These are phyloP conservation scores for Seriola dumerili DNA, from an alignment of 2,113 vertebrate genomes.

Conservation along the genomic window DNA sequence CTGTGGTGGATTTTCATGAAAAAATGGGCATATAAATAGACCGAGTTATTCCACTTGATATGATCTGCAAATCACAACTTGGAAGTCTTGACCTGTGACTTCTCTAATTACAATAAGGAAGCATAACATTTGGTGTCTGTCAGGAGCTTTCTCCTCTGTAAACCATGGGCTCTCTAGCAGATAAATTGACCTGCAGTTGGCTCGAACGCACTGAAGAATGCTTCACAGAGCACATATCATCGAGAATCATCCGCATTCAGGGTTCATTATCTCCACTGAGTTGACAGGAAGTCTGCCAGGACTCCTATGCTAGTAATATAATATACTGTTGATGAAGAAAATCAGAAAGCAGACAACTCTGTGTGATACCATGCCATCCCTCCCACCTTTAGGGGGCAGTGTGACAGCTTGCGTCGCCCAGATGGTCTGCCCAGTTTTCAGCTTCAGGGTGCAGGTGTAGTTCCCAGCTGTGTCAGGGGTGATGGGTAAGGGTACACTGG, in stretches of 20 bases:
- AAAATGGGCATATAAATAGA: background rate
- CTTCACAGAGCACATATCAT: slow-evolving; percentile 52
- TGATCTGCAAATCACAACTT: slow-evolving; percentile 16
- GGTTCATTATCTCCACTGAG: slow-evolving; percentile 56
- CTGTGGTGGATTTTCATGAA: background rate
- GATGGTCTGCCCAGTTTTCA: slow-evolving; percentile 71
- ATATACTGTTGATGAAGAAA: slow-evolving; percentile 14
- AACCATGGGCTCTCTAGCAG: slow-evolving; percentile 37
- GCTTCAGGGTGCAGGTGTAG: slow-evolving; percentile 80
- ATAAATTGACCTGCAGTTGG: slow-evolving; percentile 47
- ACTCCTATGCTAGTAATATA: slow-evolving; percentile 8
- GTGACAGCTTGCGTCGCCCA: slow-evolving; percentile 51
- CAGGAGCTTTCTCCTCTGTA: slow-evolving; percentile 28
- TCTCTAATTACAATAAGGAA: slow-evolving; percentile 36
- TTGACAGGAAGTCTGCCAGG: slow-evolving; percentile 39
- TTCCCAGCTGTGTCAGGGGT: slow-evolving; percentile 74
- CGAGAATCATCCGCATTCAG: slow-evolving; percentile 49
- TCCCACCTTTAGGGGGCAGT: slow-evolving; percentile 52
- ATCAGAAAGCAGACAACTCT: slow-evolving; percentile 26
- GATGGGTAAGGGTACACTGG: slow-evolving; percentile 68
- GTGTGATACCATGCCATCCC: background rate
- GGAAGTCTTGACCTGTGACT: slow-evolving; percentile 46
- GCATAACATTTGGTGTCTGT: slow-evolving; percentile 57
- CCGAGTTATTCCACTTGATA: slow-evolving; percentile 25
- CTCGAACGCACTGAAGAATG: slow-evolving; percentile 34